These are phyloP conservation scores for Thripadectes ignobilis DNA, from an alignment of 2,797 vertebrate species.

Conservation along the genomic window DNA sequence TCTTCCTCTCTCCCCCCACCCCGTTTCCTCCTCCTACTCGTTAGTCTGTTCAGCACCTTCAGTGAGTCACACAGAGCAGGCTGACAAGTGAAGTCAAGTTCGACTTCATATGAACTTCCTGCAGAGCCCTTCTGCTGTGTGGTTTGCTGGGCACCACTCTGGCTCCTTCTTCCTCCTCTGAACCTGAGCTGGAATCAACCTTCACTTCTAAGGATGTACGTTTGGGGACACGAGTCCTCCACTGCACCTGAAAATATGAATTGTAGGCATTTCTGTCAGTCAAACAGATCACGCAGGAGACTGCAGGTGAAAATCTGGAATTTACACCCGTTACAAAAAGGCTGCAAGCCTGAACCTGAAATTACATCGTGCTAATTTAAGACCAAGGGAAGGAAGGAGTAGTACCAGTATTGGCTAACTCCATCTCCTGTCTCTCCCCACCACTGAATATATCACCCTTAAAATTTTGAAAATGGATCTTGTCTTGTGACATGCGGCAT, in stretches of 20 bases:
- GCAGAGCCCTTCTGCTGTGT: not conserved
- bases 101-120: conserved; percentile 10
- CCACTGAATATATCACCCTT: not conserved
- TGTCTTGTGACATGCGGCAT: not conserved
- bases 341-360: not conserved
- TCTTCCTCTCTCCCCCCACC: not conserved
- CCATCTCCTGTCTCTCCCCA: not conserved
- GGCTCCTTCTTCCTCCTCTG: not conserved
- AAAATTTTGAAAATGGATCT: not conserved
- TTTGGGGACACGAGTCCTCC: accelerated
- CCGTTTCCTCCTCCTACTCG: conserved; percentile 54
- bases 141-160: not conserved
- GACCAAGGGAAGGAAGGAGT: not conserved
- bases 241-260: not conserved
- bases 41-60: conserved; percentile 61
- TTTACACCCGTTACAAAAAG: not conserved
- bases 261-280: not conserved
- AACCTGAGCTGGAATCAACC: not conserved
- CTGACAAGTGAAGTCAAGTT: conserved; percentile 57
- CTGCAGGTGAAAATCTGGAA: not conserved
- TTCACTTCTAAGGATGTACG: not conserved
- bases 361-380: not conserved
- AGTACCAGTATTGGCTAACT: not conserved
- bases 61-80: conserved; percentile 52
- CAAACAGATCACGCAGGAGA: not conserved